Evolutionary conservation across 1,140 invertebrate species (phyloP).

Genomic region (Spodoptera frugiperda): DNA sequence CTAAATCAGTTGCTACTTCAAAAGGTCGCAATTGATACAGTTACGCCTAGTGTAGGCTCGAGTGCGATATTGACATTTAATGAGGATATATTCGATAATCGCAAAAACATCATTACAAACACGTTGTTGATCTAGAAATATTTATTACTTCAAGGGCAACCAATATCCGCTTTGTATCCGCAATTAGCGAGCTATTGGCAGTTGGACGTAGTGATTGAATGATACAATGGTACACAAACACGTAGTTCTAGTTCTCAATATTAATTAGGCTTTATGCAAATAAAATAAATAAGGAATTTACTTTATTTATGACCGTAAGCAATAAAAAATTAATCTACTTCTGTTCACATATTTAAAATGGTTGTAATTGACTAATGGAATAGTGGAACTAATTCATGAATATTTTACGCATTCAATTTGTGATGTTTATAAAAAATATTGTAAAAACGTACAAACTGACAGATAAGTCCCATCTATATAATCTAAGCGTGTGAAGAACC

Average conservation of each 20-base stretch:
- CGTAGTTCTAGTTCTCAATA: constrained; percentile 17
- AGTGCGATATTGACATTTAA: constrained; percentile 63
- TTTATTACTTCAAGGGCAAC: constrained; percentile 56
- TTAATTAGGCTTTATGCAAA: constrained; percentile 15
- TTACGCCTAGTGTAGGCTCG: constrained; percentile 44
- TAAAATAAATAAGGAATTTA: constrained; percentile 4
- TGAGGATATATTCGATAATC: constrained; percentile 13
- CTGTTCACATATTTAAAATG: background rate
- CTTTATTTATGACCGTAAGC: background rate
- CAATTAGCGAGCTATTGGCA: constrained; percentile 44
- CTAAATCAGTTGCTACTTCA: constrained; percentile 58
- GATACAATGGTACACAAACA: background rate
- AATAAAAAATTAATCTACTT: constrained; percentile 13
- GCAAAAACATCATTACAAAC: constrained; percentile 40
- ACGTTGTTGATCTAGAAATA: constrained; percentile 55
- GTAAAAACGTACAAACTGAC: too few species aligned
- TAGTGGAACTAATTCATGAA: too few species aligned
- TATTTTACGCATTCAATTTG: too few species aligned
- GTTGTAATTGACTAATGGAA: background rate
- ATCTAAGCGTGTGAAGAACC: too few species aligned
- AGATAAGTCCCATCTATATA: too few species aligned
- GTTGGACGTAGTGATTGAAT: background rate
- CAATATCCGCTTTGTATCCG: constrained; percentile 58
- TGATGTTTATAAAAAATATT: too few species aligned
- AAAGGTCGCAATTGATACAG: constrained; percentile 65